phyloP scores from a whole-genome alignment of 35 echinoderm and acorn worm genomes.

The Stichopus chloronotus region DNA sequence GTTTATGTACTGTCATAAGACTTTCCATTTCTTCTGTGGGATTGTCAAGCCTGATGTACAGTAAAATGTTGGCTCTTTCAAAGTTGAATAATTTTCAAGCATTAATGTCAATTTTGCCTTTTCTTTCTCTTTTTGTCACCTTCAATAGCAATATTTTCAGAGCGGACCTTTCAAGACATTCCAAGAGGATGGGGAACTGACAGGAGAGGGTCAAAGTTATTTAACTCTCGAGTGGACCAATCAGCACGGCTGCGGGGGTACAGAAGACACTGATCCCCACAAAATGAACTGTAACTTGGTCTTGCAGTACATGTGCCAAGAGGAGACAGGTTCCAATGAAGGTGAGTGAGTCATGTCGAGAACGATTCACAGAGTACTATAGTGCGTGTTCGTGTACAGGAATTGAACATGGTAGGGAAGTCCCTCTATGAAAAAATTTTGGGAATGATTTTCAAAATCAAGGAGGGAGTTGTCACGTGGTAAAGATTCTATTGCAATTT shows the following conservation, averaged over 20 bases:
- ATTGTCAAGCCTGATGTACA: too few species aligned
- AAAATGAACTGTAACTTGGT: conserved; percentile 97
- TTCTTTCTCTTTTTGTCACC: background rate
- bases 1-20: too few species aligned
- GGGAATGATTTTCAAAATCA: too few species aligned
- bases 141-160: conserved; percentile 88
- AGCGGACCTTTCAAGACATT: conserved; percentile 72
- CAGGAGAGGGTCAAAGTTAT: conserved; percentile 69
- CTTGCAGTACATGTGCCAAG: conserved; percentile 98
- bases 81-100: too few species aligned
- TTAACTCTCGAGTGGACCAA: conserved; percentile 97
- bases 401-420: background rate
- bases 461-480: too few species aligned
- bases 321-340: conserved; percentile 64
- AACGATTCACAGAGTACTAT: too few species aligned
- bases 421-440: too few species aligned
- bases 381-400: background rate
- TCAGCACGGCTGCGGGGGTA: conserved; percentile 96
- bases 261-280: conserved; percentile 90
- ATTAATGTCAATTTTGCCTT: background rate
- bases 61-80: too few species aligned
- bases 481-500: too few species aligned
- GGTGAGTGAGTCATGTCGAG: conserved; percentile 42
- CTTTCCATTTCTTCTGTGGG: too few species aligned
- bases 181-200: conserved; percentile 54